These are phyloP conservation scores for Amblyjoppa fuscipennis DNA, from an alignment of 2,888 invertebrate species.

Conservation along the genomic window DNA sequence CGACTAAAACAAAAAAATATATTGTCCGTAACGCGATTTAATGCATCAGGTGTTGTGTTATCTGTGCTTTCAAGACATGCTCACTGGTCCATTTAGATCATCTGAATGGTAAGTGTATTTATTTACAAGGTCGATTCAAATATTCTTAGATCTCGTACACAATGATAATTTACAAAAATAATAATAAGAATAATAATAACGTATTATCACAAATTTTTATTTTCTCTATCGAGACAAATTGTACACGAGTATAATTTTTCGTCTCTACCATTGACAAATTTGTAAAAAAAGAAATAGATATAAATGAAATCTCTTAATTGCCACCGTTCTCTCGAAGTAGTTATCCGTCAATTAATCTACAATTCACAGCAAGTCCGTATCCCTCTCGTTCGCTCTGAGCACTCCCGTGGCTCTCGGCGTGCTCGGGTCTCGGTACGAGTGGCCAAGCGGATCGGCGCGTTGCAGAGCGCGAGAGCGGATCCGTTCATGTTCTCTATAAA, in stretches of 20 bases:
- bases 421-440: constrained; percentile 19
- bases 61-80: no score
- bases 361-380: constrained; percentile 31
- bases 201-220: no score
- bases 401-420: neutral
- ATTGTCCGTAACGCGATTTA: no score
- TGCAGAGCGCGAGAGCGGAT: constrained; percentile 55
- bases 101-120: no score
- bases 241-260: neutral
- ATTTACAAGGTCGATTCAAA: no score
- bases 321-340: constrained; percentile 3
- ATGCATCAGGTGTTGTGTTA: no score
- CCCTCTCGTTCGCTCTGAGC: neutral
- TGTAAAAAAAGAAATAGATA: neutral
- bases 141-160: no score
- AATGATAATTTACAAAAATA: no score
- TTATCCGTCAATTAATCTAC: constrained; percentile 42
- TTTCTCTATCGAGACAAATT: neutral
- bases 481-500: constrained; percentile 11
- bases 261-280: no score
- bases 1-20: no score
- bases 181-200: no score
- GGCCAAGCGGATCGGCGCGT: constrained; percentile 50
- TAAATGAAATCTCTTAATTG: constrained; percentile 19
- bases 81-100: no score